Evolutionary conservation across 1,140 invertebrate species (phyloP).

Genomic region (Hycleus cichorii): DNA sequence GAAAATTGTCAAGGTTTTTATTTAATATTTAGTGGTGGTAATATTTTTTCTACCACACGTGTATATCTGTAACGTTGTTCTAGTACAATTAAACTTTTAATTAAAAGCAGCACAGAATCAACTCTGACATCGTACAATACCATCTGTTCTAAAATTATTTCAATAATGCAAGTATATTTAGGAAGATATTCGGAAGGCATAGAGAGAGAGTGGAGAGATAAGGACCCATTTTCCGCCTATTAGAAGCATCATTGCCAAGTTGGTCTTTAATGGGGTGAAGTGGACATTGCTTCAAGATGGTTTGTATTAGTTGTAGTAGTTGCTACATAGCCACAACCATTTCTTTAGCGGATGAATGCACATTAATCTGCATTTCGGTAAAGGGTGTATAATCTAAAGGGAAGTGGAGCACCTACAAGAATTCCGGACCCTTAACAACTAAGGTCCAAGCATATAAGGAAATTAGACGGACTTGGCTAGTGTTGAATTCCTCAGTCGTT

Average conservation of each 20-base stretch:
- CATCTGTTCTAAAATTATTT: conserved; percentile 2
- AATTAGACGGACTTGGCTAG: conserved; percentile 28
- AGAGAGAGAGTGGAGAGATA: neutral
- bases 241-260: conserved; percentile 21
- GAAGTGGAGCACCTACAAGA: conserved; percentile 36
- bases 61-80: no score
- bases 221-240: conserved; percentile 28
- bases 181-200: neutral
- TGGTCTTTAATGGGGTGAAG: conserved; percentile 20
- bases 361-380: conserved; percentile 40
- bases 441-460: conserved; percentile 34
- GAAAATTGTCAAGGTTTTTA: no score
- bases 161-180: conserved; percentile 2
- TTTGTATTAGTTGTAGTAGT: neutral
- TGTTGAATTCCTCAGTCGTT: conserved; percentile 36
- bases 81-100: no score
- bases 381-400: conserved; percentile 20
- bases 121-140: no score
- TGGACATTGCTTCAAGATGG: conserved; percentile 19
- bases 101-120: no score
- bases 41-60: no score
- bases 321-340: conserved; percentile 27
- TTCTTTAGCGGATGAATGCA: conserved; percentile 40
- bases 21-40: no score
- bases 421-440: conserved; percentile 26